Evolutionary conservation across 2,888 invertebrate species (phyloP).

Genomic region (Aquatica leii): DNA sequence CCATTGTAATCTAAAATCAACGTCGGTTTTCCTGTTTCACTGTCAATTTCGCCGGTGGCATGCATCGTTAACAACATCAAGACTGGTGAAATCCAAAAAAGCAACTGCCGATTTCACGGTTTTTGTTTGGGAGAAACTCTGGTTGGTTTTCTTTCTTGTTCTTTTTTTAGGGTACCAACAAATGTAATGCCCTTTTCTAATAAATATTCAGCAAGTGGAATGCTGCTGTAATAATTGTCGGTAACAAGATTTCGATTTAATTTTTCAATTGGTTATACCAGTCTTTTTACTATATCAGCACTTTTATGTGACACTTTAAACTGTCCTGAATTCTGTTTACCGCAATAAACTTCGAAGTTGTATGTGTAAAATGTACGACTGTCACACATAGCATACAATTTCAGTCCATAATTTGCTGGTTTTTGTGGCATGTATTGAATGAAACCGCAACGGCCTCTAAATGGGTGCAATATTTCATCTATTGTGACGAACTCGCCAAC

Average conservation of each 20-base stretch:
- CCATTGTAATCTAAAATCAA: too few species aligned
- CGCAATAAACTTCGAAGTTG: conserved; percentile 7
- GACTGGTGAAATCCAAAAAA: too few species aligned
- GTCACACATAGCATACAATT: not conserved
- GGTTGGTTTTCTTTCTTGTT: conserved; percentile 13
- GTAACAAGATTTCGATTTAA: not conserved
- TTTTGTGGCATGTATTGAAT: not conserved
- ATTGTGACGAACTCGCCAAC: not conserved
- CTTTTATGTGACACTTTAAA: not conserved
- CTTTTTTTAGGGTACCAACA: conserved; percentile 5
- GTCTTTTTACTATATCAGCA: not conserved
- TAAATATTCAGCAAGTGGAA: conserved; percentile 3
- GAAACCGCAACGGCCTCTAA: not conserved
- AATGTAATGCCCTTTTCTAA: not conserved
- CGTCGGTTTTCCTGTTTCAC: too few species aligned
- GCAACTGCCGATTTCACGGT: too few species aligned
- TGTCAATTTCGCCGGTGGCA: too few species aligned
- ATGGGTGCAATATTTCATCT: conserved; percentile 1
- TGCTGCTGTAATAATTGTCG: not conserved
- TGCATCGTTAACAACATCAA: too few species aligned
- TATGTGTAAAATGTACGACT: not conserved
- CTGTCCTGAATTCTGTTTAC: not conserved
- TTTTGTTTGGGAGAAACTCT: not conserved
- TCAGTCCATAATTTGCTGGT: conserved; percentile 3
- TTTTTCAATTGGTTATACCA: not conserved